These are phyloP conservation scores for Sycophila texana DNA, from an alignment of 2,888 invertebrate species.

Conservation along the genomic window DNA sequence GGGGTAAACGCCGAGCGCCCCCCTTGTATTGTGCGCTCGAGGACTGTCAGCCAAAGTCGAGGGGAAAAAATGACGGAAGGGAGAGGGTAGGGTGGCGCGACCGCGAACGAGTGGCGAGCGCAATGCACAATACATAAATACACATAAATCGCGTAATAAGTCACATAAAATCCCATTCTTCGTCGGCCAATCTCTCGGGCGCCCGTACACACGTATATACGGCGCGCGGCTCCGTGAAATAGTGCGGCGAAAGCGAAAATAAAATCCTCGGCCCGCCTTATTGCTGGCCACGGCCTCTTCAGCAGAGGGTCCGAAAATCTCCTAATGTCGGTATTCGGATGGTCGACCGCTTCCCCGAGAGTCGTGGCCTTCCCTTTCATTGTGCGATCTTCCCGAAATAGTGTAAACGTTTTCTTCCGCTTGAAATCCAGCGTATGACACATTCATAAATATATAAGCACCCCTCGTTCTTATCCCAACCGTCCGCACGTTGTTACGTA, in stretches of 20 bases:
- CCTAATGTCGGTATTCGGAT: slow-evolving; percentile 48
- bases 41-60: neutral
- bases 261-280: slow-evolving; percentile 36
- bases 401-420: too few species aligned
- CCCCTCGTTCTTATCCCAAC: too few species aligned
- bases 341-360: slow-evolving; percentile 44
- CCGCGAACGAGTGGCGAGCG: neutral
- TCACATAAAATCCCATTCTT: slow-evolving; percentile 47
- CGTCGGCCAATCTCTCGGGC: neutral
- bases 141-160: slow-evolving; percentile 57
- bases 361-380: slow-evolving; percentile 17
- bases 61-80: neutral
- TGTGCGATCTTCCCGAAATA: slow-evolving; percentile 35
- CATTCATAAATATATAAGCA: too few species aligned
- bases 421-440: too few species aligned
- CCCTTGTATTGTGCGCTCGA: neutral
- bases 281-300: slow-evolving; percentile 6
- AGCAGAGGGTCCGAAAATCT: slow-evolving; percentile 9
- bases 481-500: too few species aligned
- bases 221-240: slow-evolving; percentile 50
- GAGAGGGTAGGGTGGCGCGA: neutral
- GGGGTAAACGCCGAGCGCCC: neutral
- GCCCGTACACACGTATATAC: too few species aligned
- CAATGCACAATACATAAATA: slow-evolving; percentile 48
- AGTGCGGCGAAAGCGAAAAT: slow-evolving; percentile 24